phyloP scores from a whole-genome alignment of 2,113 vertebrate species.

The Eubucco bourcierii region DNA sequence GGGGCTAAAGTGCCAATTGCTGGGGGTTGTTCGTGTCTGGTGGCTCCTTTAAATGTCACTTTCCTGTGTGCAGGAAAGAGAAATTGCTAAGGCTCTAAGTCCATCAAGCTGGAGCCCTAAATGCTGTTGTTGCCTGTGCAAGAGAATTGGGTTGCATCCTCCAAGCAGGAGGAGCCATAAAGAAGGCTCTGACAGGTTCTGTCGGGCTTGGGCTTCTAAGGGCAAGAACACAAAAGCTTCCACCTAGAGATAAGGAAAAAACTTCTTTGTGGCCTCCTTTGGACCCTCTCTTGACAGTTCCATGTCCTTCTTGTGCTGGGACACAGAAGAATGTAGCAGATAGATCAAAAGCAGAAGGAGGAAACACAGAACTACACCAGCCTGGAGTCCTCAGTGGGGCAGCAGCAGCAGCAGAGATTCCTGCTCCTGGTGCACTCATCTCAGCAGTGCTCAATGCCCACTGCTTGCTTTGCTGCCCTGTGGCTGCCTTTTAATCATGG shows the following conservation, averaged over 20 bases:
- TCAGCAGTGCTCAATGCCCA: neutral
- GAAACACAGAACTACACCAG: accelerated
- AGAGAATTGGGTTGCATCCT: neutral
- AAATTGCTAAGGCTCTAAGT: neutral
- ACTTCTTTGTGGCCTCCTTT: no score
- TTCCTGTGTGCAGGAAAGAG: neutral
- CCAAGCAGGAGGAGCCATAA: neutral
- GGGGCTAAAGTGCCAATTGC: neutral
- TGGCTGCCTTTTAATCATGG: neutral
- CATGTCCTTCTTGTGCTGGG: no score
- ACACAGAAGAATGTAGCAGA: neutral
- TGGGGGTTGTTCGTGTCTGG: constrained; percentile 5
- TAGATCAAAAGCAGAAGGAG: neutral
- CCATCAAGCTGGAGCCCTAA: neutral
- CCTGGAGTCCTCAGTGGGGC: no score
- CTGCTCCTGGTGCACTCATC: neutral
- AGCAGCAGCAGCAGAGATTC: neutral
- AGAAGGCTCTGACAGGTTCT: neutral
- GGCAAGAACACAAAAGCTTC: neutral
- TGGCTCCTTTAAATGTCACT: constrained; percentile 5
- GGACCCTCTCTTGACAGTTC: no score
- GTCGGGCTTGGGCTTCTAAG: neutral
- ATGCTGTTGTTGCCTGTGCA: neutral
- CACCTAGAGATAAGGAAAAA: no score
- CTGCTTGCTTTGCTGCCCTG: neutral